A percentile compares a stretch with the other conserved stretches of the same genome.
Conservation (phyloP, 2,113 vertebrate species). For the Tyrannus savana region DNA sequence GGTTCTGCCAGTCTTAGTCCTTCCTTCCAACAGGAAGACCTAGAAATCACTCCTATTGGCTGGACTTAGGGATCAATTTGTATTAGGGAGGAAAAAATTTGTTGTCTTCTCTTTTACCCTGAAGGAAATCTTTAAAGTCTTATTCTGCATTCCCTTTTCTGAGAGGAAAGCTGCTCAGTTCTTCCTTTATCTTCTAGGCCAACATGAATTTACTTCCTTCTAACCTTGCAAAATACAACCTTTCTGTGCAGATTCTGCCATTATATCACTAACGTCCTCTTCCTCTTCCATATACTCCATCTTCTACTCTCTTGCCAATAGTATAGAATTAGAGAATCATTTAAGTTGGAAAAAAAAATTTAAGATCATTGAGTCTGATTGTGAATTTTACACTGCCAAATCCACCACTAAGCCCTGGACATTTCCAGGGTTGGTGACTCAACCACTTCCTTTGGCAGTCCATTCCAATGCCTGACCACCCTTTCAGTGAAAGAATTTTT, state of each 20-base stretch:
- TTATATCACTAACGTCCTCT: background rate
- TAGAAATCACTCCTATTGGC: background rate
- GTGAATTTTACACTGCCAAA: rapidly evolving
- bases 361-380: background rate
- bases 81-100: background rate
- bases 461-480: background rate
- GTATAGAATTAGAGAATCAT: rapidly evolving
- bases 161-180: background rate
- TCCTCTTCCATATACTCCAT: background rate
- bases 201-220: background rate
- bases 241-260: background rate
- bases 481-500: background rate
- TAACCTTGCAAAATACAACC: background rate
- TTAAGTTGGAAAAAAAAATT: background rate
- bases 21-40: background rate
- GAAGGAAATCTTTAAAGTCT: background rate
- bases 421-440: background rate
- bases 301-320: background rate
- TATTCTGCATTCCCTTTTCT: background rate
- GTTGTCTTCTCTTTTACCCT: background rate
- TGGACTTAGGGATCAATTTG: background rate
- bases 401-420: background rate
- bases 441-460: background rate
- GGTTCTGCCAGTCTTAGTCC: background rate
- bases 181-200: background rate